Percentiles rank a stretch among this genome's conserved stretches.
phyloP scores from a whole-genome alignment of 2,888 invertebrate genomes.

The Marasmarcha lunaedactyla region DNA sequence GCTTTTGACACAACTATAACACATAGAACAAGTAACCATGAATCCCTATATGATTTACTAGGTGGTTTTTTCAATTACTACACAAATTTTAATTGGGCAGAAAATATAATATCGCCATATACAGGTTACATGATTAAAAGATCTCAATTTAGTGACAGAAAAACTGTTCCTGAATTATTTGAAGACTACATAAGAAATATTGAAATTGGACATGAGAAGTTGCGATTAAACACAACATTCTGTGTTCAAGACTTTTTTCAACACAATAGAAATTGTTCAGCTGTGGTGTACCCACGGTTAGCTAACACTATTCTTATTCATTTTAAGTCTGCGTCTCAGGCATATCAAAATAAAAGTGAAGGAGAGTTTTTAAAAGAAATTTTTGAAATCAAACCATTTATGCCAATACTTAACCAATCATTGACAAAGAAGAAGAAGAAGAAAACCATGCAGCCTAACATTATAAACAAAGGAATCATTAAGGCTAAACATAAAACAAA shows the following conservation, averaged over 20 bases:
- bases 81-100: conserved; percentile 20
- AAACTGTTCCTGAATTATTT: conserved; percentile 13
- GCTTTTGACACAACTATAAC: conserved; percentile 41
- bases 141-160: neutral
- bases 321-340: conserved; percentile 11
- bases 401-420: too few relatives aligned
- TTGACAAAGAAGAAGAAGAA: neutral
- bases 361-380: conserved; percentile 7
- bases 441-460: neutral
- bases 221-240: conserved; percentile 16
- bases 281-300: conserved; percentile 16
- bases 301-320: conserved; percentile 9
- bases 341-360: conserved; percentile 11
- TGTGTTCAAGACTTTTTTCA: conserved; percentile 26
- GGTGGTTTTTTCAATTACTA: conserved; percentile 30
- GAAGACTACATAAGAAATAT: conserved; percentile 18
- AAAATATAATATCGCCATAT: conserved; percentile 19
- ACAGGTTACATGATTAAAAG: conserved; percentile 12
- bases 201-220: conserved; percentile 3
- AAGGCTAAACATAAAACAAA: neutral
- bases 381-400: neutral
- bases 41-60: conserved; percentile 21
- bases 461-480: conserved; percentile 3
- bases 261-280: conserved; percentile 21
- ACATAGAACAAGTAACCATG: conserved; percentile 7